phyloP scores from a whole-genome alignment of 2,888 invertebrate species.

The Nyleta sp. region DNA sequence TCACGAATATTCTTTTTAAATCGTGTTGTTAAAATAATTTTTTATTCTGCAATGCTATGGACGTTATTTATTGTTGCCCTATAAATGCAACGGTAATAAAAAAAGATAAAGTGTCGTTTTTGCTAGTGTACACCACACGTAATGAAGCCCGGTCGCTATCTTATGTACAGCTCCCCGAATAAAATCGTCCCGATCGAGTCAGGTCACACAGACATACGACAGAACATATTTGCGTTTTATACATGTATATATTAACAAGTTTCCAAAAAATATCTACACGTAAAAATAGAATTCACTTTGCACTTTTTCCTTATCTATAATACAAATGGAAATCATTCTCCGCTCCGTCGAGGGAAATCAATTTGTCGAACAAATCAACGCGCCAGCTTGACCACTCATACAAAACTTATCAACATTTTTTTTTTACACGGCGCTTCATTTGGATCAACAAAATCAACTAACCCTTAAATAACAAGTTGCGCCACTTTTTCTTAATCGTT shows the following conservation, averaged over 20 bases:
- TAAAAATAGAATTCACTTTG: constrained; percentile 71
- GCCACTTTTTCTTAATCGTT: no score
- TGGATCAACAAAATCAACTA: no score
- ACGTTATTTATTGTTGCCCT: constrained; percentile 46
- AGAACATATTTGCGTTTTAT: constrained; percentile 11
- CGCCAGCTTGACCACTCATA: neutral
- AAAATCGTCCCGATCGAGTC: constrained; percentile 33
- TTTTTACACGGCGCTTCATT: no score
- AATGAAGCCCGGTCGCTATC: constrained; percentile 43
- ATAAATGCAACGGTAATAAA: constrained; percentile 54
- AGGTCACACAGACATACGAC: constrained; percentile 32
- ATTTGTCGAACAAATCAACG: neutral
- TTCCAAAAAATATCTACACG: constrained; percentile 80
- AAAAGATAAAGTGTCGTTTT: constrained; percentile 56
- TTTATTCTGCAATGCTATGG: constrained; percentile 40
- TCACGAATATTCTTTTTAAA: no score
- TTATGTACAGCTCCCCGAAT: constrained; percentile 37
- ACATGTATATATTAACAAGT: constrained; percentile 71
- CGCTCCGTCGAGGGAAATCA: constrained; percentile 1
- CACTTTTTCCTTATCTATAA: constrained; percentile 14
- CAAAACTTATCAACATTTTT: constrained; percentile 26
- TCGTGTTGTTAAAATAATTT: constrained; percentile 54
- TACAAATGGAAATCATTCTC: constrained; percentile 16
- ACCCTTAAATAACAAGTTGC: no score
- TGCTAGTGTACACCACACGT: constrained; percentile 47